Percentiles rank a stretch among this genome's conserved stretches.
These are phyloP conservation scores for Trichomycterus rosablanca DNA, from an alignment of 2,113 vertebrate genomes.

Conservation along the genomic window DNA sequence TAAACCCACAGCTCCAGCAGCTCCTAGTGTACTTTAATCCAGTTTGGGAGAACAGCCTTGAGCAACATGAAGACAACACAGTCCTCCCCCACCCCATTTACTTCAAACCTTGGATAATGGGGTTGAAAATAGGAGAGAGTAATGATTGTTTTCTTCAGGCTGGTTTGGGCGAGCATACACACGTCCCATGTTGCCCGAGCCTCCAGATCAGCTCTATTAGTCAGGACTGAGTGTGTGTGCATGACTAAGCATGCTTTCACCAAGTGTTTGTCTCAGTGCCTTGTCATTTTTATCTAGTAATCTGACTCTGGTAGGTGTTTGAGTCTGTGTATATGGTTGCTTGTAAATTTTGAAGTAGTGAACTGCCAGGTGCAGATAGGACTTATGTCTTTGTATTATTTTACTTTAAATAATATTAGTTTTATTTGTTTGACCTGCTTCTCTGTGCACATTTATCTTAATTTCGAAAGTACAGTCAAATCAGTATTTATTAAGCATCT, in stretches of 20 bases:
- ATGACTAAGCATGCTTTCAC: slow-evolving; percentile 26
- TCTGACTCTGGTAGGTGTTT: slow-evolving; percentile 4
- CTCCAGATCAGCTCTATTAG: slow-evolving; percentile 28
- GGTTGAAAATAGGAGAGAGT: slow-evolving; percentile 16
- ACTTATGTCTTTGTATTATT: no score
- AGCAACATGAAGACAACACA: slow-evolving; percentile 12
- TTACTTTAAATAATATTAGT: no score
- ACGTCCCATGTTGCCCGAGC: slow-evolving; percentile 28
- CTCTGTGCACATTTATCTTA: no score
- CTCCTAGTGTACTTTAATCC: slow-evolving; percentile 15
- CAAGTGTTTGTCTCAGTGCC: slow-evolving; percentile 5
- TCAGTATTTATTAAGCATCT: no score
- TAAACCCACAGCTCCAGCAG: slow-evolving; percentile 2
- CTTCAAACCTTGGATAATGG: slow-evolving; percentile 7
- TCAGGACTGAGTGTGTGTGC: slow-evolving; percentile 28
- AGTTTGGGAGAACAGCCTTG: slow-evolving; percentile 14
- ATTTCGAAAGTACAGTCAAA: no score
- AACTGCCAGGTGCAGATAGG: background rate
- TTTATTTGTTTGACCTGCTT: no score
- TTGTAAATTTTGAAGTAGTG: background rate
- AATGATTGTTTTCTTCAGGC: slow-evolving; percentile 46
- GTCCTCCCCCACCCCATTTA: slow-evolving; percentile 7
- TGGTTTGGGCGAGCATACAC: slow-evolving; percentile 56
- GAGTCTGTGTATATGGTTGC: background rate
- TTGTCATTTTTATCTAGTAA: slow-evolving; percentile 26